A percentile compares a stretch with the other conserved stretches of the same genome.
These are phyloP conservation scores for Gymnosoma rotundatum DNA, from an alignment of 2,888 invertebrate genomes.

Conservation along the genomic window DNA sequence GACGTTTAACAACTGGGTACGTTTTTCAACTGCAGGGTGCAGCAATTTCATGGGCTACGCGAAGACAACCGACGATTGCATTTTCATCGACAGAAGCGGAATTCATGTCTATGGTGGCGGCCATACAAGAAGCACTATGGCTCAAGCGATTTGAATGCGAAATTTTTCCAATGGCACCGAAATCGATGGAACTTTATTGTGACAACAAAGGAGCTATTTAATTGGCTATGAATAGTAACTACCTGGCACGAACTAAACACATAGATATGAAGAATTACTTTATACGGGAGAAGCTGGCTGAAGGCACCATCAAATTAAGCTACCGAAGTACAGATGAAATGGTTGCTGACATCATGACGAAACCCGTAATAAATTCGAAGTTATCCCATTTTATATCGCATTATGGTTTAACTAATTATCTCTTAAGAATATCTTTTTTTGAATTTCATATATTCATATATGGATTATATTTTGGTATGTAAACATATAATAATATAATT, in stretches of 20 bases:
- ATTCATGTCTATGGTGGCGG: constrained; percentile 36
- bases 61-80: constrained; percentile 52
- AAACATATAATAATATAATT: not conserved
- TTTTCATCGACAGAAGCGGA: constrained; percentile 54
- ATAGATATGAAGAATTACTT: constrained; percentile 60
- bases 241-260: constrained; percentile 61
- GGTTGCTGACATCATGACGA: constrained; percentile 31
- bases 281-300: constrained; percentile 53
- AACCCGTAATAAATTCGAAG: constrained; percentile 36
- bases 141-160: constrained; percentile 57
- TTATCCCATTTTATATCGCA: constrained; percentile 30
- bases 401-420: constrained; percentile 37
- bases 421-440: constrained; percentile 18
- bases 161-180: constrained; percentile 50
- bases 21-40: constrained; percentile 47
- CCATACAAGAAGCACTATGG: no score
- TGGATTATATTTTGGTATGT: constrained; percentile 3
- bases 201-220: constrained; percentile 19
- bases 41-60: constrained; percentile 54
- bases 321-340: constrained; percentile 44
- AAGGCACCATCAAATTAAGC: constrained; percentile 37
- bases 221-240: constrained; percentile 54
- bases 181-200: constrained; percentile 54
- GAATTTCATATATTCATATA: not conserved
- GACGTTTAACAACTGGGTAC: constrained; percentile 58